Evolutionary conservation across 2,113 vertebrate genomes (phyloP).

Genomic region (Monopterus albus): DNA sequence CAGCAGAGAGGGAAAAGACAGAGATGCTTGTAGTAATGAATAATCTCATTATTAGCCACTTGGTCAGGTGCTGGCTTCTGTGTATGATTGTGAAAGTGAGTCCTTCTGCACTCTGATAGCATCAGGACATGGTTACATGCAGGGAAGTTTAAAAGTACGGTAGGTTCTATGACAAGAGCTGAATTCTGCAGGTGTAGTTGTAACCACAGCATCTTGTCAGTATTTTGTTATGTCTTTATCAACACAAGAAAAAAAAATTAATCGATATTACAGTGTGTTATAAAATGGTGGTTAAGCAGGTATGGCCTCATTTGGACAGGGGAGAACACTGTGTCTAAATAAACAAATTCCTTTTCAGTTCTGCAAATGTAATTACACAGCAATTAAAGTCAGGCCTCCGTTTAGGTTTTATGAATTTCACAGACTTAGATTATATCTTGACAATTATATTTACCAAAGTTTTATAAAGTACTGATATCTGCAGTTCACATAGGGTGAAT

Average conservation of each 20-base stretch:
- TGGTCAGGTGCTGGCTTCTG: neutral
- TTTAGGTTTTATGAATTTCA: neutral
- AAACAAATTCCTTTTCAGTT: neutral
- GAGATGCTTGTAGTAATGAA: conserved; percentile 16
- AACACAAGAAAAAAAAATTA: neutral
- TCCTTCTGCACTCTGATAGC: neutral
- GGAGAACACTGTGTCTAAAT: neutral
- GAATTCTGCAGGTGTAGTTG: neutral
- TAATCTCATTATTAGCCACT: conserved; percentile 24
- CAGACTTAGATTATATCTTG: conserved; percentile 1
- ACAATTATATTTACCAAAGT: neutral
- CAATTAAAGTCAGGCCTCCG: neutral
- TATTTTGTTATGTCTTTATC: neutral
- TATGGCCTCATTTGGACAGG: neutral
- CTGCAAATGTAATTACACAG: neutral
- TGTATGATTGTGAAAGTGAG: neutral
- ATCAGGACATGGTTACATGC: neutral
- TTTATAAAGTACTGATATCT: neutral
- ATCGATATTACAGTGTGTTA: neutral
- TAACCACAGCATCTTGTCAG: neutral
- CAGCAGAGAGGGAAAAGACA: neutral
- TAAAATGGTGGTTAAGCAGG: neutral
- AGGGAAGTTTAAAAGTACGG: neutral
- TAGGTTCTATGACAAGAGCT: conserved; percentile 2
- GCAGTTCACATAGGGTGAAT: neutral